Conservation (phyloP, 2,113 vertebrate genomes). For the Pyxicephalus adspersus region DNA sequence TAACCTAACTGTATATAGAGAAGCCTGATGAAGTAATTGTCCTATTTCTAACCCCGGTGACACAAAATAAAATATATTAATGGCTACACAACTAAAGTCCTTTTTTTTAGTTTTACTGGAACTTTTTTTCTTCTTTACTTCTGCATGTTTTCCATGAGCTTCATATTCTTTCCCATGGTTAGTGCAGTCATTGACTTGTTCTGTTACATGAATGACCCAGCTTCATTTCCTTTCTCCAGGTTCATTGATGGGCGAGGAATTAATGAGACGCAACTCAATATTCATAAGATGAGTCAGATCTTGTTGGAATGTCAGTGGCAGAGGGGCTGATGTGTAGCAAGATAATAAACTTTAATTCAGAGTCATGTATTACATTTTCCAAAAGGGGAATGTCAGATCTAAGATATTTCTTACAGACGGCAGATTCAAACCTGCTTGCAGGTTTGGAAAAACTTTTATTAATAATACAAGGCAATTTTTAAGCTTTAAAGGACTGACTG, state of each 20-base stretch:
- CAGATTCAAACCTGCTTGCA: no score
- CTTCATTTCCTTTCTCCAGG: conserved; percentile 13
- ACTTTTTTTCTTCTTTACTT: neutral
- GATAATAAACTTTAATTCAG: no score
- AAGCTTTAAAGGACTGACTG: no score
- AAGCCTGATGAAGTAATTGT: neutral
- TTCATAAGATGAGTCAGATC: neutral
- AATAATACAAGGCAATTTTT: no score
- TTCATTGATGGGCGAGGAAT: conserved; percentile 16
- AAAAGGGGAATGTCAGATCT: no score
- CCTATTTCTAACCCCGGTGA: neutral
- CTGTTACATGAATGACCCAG: neutral
- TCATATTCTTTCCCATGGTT: conserved; percentile 17
- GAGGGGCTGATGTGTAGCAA: no score
- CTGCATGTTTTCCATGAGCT: neutral
- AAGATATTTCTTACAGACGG: no score
- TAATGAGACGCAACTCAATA: conserved; percentile 37
- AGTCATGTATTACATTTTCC: no score
- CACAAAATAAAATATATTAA: neutral
- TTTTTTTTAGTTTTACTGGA: neutral
- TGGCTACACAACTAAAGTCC: neutral
- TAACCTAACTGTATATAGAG: no score
- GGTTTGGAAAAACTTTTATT: no score
- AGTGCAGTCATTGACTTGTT: neutral
- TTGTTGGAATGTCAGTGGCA: neutral